Conservation (phyloP, 92 coral and sea anemone genomes). For the Zoanthus sociatus region DNA sequence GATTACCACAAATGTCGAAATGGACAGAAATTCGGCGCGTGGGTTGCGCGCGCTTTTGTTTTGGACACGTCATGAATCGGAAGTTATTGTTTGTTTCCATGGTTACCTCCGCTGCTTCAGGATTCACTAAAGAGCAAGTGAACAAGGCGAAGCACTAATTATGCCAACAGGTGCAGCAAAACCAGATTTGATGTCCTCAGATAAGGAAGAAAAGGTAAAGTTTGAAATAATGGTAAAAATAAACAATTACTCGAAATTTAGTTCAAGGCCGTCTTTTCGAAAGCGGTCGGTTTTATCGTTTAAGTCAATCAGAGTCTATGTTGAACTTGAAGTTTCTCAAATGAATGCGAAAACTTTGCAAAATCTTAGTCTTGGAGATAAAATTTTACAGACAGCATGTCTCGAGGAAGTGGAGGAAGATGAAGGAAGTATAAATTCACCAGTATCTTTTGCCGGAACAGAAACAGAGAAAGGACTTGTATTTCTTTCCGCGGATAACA, state of each 20-base stretch:
- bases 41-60: slow-evolving; percentile 24
- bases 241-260: slow-evolving; percentile 3
- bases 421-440: slow-evolving; percentile 34
- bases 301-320: neutral
- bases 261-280: neutral
- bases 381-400: slow-evolving; percentile 35
- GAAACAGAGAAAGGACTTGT: slow-evolving; percentile 50
- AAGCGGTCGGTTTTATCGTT: neutral
- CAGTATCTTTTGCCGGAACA: slow-evolving; percentile 42
- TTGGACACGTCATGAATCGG: slow-evolving; percentile 43
- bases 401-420: slow-evolving; percentile 53
- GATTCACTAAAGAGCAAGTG: slow-evolving; percentile 43
- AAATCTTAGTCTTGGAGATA: slow-evolving; percentile 33
- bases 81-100: slow-evolving; percentile 55
- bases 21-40: too few relatives aligned
- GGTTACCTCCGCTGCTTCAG: slow-evolving; percentile 25
- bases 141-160: slow-evolving; percentile 24
- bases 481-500: slow-evolving; percentile 39
- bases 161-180: slow-evolving; percentile 65
- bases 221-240: slow-evolving; percentile 34
- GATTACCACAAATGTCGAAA: too few relatives aligned
- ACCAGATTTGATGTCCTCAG: slow-evolving; percentile 52
- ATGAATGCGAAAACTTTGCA: neutral
- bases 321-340: neutral
- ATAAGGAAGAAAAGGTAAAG: slow-evolving; percentile 55